These are phyloP conservation scores for Cladorhizidae sp. DNA, from an alignment of 37 sponge, comb jelly and placozoan genomes.

Conservation along the genomic window DNA sequence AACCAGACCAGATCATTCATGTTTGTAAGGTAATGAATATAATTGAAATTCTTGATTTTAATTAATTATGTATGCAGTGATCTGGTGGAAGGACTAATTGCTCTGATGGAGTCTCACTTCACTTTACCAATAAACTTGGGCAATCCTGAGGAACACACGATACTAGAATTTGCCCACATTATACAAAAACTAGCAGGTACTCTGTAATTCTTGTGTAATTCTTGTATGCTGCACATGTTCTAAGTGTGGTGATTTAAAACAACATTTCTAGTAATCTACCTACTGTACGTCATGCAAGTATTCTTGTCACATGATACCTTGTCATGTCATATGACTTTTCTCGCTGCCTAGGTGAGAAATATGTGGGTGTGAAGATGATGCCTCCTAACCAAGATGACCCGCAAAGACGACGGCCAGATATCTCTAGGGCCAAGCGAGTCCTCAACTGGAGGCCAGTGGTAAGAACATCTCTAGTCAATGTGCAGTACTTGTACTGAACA, in stretches of 20 bases:
- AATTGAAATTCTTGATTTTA: too few relatives aligned
- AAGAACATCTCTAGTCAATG: too few relatives aligned
- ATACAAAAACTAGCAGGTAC: conserved; percentile 57
- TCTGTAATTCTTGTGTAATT: too few relatives aligned
- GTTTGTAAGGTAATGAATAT: conserved; percentile 73
- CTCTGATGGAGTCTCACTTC: conserved; percentile 85
- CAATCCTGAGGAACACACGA: conserved; percentile 90
- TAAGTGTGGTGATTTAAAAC: too few relatives aligned
- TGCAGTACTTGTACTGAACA: too few relatives aligned
- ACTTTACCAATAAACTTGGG: conserved; percentile 86
- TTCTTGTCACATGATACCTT: too few relatives aligned
- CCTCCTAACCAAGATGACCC: conserved; percentile 86
- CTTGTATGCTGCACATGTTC: too few relatives aligned
- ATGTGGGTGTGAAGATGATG: conserved; percentile 22
- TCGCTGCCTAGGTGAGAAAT: too few relatives aligned
- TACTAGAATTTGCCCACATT: conserved; percentile 80
- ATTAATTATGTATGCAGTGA: conserved; percentile 54
- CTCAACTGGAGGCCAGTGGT: conserved; percentile 87
- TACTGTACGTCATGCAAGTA: too few relatives aligned
- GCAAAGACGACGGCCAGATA: conserved; percentile 77
- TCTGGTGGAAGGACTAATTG: conserved; percentile 82
- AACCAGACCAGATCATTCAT: conserved; percentile 92
- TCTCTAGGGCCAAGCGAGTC: conserved; percentile 56
- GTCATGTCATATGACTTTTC: too few relatives aligned
- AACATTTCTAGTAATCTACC: too few relatives aligned